Evolutionary conservation across 2,113 vertebrate species (phyloP).

Genomic region (Nymphicus hollandicus): DNA sequence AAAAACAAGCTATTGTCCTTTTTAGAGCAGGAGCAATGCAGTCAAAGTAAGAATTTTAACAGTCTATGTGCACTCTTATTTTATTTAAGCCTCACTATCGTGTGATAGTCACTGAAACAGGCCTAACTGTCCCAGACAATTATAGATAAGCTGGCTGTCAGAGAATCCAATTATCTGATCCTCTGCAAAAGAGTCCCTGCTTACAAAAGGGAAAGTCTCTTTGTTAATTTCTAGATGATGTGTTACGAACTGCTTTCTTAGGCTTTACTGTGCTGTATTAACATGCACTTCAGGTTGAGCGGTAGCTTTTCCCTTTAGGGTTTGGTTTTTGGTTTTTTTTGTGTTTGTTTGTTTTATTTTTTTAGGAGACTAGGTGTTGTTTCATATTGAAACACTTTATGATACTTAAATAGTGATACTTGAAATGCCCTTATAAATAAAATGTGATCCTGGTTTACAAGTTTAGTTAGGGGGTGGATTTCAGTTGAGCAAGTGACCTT

Average conservation of each 20-base stretch:
- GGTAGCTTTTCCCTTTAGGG: not conserved
- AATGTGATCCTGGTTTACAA: not conserved
- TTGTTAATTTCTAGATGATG: not conserved
- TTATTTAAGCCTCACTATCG: constrained; percentile 42
- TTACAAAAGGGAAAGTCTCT: not conserved
- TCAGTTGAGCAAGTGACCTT: not conserved
- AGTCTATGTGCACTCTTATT: constrained; percentile 48
- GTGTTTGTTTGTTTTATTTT: not conserved
- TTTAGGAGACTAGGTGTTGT: not conserved
- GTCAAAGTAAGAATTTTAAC: constrained; percentile 67
- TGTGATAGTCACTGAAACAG: constrained; percentile 16
- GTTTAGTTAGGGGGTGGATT: not conserved
- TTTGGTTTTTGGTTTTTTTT: not conserved
- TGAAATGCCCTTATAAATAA: not conserved
- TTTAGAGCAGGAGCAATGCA: constrained; percentile 68
- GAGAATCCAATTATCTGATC: not conserved
- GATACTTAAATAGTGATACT: not conserved
- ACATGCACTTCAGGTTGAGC: not conserved
- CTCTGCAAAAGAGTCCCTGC: not conserved
- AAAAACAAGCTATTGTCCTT: constrained; percentile 64
- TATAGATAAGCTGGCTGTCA: not conserved
- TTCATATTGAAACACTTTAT: not conserved
- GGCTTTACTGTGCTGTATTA: not conserved
- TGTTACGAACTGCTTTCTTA: not conserved
- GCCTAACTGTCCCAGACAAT: not conserved